Base-by-base conservation (phyloP, 2,113 vertebrate species). In the Etheostoma cragini region DNA sequence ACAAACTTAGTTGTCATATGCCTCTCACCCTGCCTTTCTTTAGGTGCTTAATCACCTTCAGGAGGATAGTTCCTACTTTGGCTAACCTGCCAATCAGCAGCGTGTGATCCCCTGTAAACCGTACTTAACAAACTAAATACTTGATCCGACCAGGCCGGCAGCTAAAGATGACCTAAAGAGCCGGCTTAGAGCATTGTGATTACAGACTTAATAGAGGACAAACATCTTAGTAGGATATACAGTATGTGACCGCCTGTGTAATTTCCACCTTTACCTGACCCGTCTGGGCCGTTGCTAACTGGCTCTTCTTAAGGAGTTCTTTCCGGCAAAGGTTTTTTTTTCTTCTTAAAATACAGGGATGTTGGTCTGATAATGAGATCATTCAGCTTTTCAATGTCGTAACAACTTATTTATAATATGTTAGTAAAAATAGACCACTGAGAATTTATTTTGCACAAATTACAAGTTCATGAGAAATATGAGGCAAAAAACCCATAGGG, bases 11-110 rank as follows among this genome's bases (percentile, higher is more conserved):
- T 93, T 94, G 93, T 93, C 91, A 92, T 91, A 84, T 80, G 88
- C 88, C 92, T 95, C 92, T 96, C 96, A 96, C 95, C 92, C 95
- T 93, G 92, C 94, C 95, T 95, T 94, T 96, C 95, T 95, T 95
- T 95, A 95, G 95, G 83, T 94, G 93, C 92, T 94, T 96, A 97
- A 97, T 97, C 96, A 96, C 95, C 95, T 95, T 94, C 92, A 89
- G 87, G 65, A 93, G 94, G 87, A 93, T 93, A 95, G 94, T 93
- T 78, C 94, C 94, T 94, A 91, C 91, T 95, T 94, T 91, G 94
- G 92, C 93, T 93, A 91, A 93, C 95, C 94, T 92, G 93, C 82
- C 92, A 76, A 76, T 86, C 93, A 93, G 92, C 89, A 76, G 85
- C 87, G 62, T 93, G 85, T 89, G 91, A 90, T 83, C 88, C 89